Evolutionary conservation across 2,797 vertebrate genomes (phyloP).

Genomic region (Menidia menidia): DNA sequence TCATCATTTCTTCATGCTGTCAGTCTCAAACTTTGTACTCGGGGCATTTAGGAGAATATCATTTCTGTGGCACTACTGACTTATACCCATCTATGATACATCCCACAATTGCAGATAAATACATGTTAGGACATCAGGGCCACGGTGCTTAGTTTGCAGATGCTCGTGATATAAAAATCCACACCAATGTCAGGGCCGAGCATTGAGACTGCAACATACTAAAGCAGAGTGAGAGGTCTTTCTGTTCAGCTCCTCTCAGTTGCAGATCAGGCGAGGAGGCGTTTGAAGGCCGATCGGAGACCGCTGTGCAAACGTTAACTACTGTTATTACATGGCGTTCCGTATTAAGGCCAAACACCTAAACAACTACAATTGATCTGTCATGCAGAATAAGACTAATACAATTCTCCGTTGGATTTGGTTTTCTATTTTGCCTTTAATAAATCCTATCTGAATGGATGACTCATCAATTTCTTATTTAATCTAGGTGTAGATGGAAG

Average conservation of each 20-base stretch:
- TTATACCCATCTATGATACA: too few relatives aligned
- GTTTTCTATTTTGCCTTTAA: background rate
- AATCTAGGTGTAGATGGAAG: slow-evolving; percentile 20
- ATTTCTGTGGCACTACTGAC: too few relatives aligned
- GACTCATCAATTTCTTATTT: slow-evolving; percentile 32
- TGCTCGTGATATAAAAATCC: background rate
- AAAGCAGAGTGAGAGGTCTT: slow-evolving; percentile 38
- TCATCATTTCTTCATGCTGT: too few relatives aligned
- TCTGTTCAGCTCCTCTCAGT: background rate
- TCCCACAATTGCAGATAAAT: too few relatives aligned
- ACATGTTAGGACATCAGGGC: too few relatives aligned
- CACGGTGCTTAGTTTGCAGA: background rate
- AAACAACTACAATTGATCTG: background rate
- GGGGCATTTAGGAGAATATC: too few relatives aligned
- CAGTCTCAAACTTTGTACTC: too few relatives aligned
- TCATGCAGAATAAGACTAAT: too few relatives aligned
- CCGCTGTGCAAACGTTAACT: slow-evolving; percentile 26
- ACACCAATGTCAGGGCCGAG: too few relatives aligned
- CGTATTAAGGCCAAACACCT: background rate
- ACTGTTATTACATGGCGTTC: slow-evolving; percentile 22
- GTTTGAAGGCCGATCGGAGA: slow-evolving; percentile 51
- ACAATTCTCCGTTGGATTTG: background rate
- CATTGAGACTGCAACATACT: background rate
- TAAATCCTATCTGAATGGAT: background rate
- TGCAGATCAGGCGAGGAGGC: slow-evolving; percentile 64